A percentile compares a stretch with the other conserved stretches of the same genome.
Evolutionary conservation across 92 coral and sea anemone genomes (phyloP).

Genomic region (Heliopora coerulea): DNA sequence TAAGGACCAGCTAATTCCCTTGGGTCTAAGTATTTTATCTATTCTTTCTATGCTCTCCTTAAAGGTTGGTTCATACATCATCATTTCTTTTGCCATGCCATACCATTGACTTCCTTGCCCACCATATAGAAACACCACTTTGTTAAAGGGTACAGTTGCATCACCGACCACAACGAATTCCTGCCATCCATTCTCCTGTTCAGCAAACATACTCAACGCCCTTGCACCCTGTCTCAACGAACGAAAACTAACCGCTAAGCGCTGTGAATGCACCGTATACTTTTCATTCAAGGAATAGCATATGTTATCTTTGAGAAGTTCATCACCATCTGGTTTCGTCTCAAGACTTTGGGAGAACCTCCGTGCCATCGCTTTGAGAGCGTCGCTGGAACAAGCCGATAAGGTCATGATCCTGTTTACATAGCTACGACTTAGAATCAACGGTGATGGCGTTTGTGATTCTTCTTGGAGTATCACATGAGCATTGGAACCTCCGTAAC

Average conservation of each 20-base stretch:
- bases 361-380: slow-evolving; percentile 51
- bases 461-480: slow-evolving; percentile 55
- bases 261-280: slow-evolving; percentile 52
- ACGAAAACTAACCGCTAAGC: slow-evolving; percentile 46
- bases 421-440: not conserved
- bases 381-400: slow-evolving; percentile 52
- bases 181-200: slow-evolving; percentile 45
- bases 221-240: slow-evolving; percentile 44
- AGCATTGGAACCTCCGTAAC: slow-evolving; percentile 65
- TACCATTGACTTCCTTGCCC: slow-evolving; percentile 74
- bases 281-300: slow-evolving; percentile 64
- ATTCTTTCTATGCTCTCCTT: slow-evolving; percentile 43
- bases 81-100: slow-evolving; percentile 63
- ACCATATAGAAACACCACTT: slow-evolving; percentile 65
- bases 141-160: not conserved
- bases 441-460: not conserved
- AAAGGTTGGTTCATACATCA: slow-evolving; percentile 48
- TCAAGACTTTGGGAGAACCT: slow-evolving; percentile 31
- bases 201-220: slow-evolving; percentile 38
- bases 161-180: slow-evolving; percentile 35
- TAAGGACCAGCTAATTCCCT: slow-evolving; percentile 53
- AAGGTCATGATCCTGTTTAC: slow-evolving; percentile 45
- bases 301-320: slow-evolving; percentile 24
- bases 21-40: slow-evolving; percentile 33
- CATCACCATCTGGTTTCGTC: slow-evolving; percentile 22